These are phyloP conservation scores for Toxonevra muliebris DNA, from an alignment of 2,888 invertebrate genomes.

Conservation along the genomic window DNA sequence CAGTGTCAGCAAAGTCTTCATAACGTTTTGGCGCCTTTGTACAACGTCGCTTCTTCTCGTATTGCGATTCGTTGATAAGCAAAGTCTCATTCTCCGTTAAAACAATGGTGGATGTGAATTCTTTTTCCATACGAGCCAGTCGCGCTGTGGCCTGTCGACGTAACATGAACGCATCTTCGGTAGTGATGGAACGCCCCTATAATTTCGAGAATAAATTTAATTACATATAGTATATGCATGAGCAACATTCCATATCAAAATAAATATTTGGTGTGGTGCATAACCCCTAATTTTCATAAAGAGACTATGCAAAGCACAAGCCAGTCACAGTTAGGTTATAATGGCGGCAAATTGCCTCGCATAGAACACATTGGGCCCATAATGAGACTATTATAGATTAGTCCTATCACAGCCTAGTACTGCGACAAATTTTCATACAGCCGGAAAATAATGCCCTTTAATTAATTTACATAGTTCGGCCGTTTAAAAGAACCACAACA, in stretches of 20 bases:
- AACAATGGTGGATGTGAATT: conserved; percentile 78
- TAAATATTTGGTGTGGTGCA: too few relatives aligned
- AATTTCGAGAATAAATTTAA: neutral
- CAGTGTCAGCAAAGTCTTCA: conserved; percentile 65
- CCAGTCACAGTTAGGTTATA: too few relatives aligned
- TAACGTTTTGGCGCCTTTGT: conserved; percentile 72
- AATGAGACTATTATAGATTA: too few relatives aligned
- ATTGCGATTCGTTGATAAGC: conserved; percentile 68
- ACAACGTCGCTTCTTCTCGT: conserved; percentile 67
- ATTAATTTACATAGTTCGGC: too few relatives aligned
- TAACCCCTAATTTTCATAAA: too few relatives aligned
- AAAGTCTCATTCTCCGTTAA: conserved; percentile 73
- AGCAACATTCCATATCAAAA: too few relatives aligned
- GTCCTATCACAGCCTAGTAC: too few relatives aligned
- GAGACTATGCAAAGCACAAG: too few relatives aligned
- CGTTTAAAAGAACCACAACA: conserved; percentile 4
- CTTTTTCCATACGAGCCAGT: conserved; percentile 75
- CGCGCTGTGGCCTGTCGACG: conserved; percentile 65
- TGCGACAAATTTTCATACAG: too few relatives aligned
- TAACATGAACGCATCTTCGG: conserved; percentile 61
- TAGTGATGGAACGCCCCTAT: conserved; percentile 58
- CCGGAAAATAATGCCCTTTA: too few relatives aligned
- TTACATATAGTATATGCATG: neutral
- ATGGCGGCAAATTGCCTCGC: too few relatives aligned
- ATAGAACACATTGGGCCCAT: too few relatives aligned